phyloP scores from a whole-genome alignment of 2,797 vertebrate species.

The Cyclura pinguis region DNA sequence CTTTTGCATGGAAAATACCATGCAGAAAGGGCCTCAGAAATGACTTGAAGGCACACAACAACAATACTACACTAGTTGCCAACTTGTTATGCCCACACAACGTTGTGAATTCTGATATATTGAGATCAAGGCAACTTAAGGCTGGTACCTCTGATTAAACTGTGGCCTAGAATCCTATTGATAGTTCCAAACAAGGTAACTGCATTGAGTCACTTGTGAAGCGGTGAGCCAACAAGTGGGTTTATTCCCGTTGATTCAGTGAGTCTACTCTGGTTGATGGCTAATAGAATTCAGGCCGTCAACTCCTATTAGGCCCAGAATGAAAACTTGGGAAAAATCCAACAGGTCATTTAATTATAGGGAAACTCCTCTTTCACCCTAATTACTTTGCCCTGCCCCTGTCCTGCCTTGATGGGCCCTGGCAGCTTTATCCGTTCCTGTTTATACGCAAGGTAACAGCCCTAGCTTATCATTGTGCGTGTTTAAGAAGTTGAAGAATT shows the following conservation, averaged over 20 bases:
- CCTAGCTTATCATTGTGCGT: not conserved
- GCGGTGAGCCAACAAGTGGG: too few relatives aligned
- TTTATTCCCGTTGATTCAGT: too few relatives aligned
- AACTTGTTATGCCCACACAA: not conserved
- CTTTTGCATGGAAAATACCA: too few relatives aligned
- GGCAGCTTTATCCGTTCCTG: not conserved
- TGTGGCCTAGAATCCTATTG: too few relatives aligned
- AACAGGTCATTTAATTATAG: not conserved
- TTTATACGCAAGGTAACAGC: not conserved
- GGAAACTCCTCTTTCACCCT: not conserved
- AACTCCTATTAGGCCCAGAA: not conserved
- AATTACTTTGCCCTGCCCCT: not conserved
- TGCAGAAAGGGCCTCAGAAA: too few relatives aligned
- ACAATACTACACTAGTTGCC: constrained; percentile 8
- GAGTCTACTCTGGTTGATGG: too few relatives aligned
- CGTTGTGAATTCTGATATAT: not conserved
- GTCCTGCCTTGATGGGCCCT: not conserved
- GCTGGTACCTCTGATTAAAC: not conserved
- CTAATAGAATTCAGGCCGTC: too few relatives aligned
- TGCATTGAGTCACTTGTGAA: too few relatives aligned
- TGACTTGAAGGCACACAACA: too few relatives aligned
- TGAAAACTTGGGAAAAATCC: not conserved
- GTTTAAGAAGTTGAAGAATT: not conserved
- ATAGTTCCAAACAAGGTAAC: too few relatives aligned
- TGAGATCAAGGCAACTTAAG: not conserved